Conservation (phyloP, 2,797 vertebrate genomes). For the Lepus oiostolus region DNA sequence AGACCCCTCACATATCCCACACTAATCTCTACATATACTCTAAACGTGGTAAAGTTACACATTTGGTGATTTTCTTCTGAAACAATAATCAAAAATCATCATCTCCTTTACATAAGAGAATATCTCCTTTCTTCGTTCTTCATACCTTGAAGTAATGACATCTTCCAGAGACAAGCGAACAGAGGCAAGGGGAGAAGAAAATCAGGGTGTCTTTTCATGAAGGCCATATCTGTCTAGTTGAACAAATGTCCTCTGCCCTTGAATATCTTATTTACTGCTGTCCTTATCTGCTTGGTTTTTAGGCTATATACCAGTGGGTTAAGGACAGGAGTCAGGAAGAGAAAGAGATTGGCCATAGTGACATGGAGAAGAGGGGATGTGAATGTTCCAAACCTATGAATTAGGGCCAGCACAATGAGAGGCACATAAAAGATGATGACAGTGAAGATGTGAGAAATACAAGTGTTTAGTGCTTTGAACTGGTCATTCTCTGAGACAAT, state of each 20-base stretch:
- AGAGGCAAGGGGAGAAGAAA: neutral
- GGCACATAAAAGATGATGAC: conserved; percentile 76
- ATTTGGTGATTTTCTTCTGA: neutral
- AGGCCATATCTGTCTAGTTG: neutral
- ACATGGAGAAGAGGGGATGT: conserved; percentile 71
- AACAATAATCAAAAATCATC: neutral
- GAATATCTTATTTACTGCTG: neutral
- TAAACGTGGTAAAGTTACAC: neutral
- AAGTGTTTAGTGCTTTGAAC: conserved; percentile 75
- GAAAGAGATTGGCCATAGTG: conserved; percentile 75
- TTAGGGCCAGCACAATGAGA: conserved; percentile 74
- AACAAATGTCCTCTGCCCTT: neutral
- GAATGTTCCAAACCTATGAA: conserved; percentile 75
- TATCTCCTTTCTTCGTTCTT: neutral
- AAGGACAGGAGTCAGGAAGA: conserved; percentile 76
- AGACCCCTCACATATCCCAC: neutral
- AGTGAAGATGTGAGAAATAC: conserved; percentile 78
- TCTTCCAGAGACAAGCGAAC: neutral
- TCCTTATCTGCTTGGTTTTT: conserved; percentile 76
- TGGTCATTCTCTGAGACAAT: conserved; percentile 66
- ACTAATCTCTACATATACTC: neutral
- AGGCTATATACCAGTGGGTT: conserved; percentile 75
- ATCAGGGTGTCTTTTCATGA: neutral
- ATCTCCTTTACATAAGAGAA: neutral
- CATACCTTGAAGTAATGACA: neutral